Evolutionary conservation across 1,140 invertebrate genomes (phyloP), one percentile per base, ranked within the genome.

Genomic region (Leptinotarsa lineolata): DNA sequence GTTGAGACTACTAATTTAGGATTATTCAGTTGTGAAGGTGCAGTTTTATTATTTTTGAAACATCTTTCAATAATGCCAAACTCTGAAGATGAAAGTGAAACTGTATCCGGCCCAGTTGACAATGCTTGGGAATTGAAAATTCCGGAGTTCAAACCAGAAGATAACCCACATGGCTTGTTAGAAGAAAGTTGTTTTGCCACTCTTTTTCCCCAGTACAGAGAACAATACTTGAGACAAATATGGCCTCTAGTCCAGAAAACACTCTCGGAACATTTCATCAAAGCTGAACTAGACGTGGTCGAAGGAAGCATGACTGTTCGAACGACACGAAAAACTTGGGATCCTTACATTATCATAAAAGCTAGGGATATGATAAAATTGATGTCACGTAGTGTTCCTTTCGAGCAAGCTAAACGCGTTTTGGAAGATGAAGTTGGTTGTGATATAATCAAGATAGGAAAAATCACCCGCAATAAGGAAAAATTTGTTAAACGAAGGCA

Each of bases 291-390:
- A 72, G 97, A 99, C 88, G 85, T 98, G 1, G 87, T 98, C 3
- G 96, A 99, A 89, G 98, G 98, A 66, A 91, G 80, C 61, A 97
- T 99, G 94, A 92, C 91, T 8, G 98, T 99, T 0, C 90, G 88
- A 83, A 99, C 98, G 0, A 99, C 97, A 0, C 88, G 96, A 67
- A 98, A 99, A 87, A 99, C 97, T 2, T 99, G 95, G 95, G 98
- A 99, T 88, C 98, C 98, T 0, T 99, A 95, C 77, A 95, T 98
- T 60, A 96, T 99, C 61, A 89, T 99, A 11, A 99, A 99, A 87
- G 95, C 97, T 11, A 89, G 97, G 76, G 98, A 99, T 84, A 90
- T 99, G 85, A 95, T 99, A 72, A 98, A 98, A 84, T 86, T 99
- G 3, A 83, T 99, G 72, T 95, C 97, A 2, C 87, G 98, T 79